Percentiles rank a stretch among this genome's conserved stretches.
Evolutionary conservation across 2,888 invertebrate species (phyloP).

Genomic region (Biston stratarius): DNA sequence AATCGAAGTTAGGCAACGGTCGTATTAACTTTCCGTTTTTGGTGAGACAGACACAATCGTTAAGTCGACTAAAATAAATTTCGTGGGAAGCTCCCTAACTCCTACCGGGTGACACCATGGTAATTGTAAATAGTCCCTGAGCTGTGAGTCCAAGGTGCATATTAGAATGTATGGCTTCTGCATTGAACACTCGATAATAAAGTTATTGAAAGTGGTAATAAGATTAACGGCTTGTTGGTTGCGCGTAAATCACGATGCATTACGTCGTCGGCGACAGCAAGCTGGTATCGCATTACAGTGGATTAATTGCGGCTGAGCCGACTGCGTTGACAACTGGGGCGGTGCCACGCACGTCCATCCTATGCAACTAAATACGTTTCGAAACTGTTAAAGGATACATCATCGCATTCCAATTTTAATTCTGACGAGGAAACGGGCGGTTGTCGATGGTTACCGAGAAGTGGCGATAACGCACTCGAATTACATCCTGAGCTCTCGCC

Average conservation of each 20-base stretch:
- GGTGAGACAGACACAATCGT: slow-evolving; percentile 75
- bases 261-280: slow-evolving; percentile 82
- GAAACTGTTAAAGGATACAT: slow-evolving; percentile 12
- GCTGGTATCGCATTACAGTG: slow-evolving; percentile 81
- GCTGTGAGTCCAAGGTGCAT: slow-evolving; percentile 66
- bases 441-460: slow-evolving; percentile 61
- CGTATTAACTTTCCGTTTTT: slow-evolving; percentile 74
- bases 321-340: slow-evolving; percentile 70
- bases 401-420: slow-evolving; percentile 36
- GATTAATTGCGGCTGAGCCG: slow-evolving; percentile 79
- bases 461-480: slow-evolving; percentile 67
- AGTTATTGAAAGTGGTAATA: slow-evolving; percentile 86
- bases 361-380: slow-evolving; percentile 40
- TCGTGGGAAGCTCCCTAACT: slow-evolving; percentile 77
- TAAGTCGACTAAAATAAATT: slow-evolving; percentile 81
- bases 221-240: slow-evolving; percentile 82
- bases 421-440: slow-evolving; percentile 32
- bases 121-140: slow-evolving; percentile 64
- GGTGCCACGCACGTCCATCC: slow-evolving; percentile 61
- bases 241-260: slow-evolving; percentile 84
- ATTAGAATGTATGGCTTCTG: slow-evolving; percentile 64
- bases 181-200: slow-evolving; percentile 75
- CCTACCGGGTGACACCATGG: slow-evolving; percentile 55
- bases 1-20: slow-evolving; percentile 68
- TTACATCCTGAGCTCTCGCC: slow-evolving; percentile 65